Conservation (phyloP, 2,113 vertebrate species). For the Enhydra lutris region DNA sequence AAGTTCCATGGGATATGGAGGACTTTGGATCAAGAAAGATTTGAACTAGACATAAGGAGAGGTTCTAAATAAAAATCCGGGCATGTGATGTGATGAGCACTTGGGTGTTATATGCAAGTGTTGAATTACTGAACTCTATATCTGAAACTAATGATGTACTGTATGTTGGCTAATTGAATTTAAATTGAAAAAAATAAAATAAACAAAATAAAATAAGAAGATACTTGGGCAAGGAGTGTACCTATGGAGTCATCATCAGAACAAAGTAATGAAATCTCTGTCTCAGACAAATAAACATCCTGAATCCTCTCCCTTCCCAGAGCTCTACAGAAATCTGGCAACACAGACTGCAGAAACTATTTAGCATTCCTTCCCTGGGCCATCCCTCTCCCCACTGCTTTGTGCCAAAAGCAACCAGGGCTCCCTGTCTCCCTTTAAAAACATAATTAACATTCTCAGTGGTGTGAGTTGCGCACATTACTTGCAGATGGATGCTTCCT, state of each 20-base stretch:
- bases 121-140: neutral
- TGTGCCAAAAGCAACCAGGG: conserved; percentile 28
- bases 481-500: conserved; percentile 69
- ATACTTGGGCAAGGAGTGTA: neutral
- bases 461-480: conserved; percentile 18
- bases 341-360: neutral
- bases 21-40: neutral
- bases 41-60: neutral
- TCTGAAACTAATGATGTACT: neutral
- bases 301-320: neutral
- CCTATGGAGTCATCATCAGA: neutral
- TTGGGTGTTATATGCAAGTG: neutral
- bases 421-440: conserved; percentile 57
- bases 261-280: neutral
- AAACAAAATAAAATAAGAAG: neutral
- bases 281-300: neutral
- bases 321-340: neutral
- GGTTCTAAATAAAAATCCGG: neutral
- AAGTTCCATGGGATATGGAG: neutral
- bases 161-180: neutral
- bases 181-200: neutral
- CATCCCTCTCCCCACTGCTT: neutral
- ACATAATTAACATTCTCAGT: conserved; percentile 72
- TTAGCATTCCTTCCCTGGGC: conserved; percentile 47
- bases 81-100: neutral